Evolutionary conservation across 64 coral and sea anemone species (phyloP).

Genomic region (Pocillopora damicornis): DNA sequence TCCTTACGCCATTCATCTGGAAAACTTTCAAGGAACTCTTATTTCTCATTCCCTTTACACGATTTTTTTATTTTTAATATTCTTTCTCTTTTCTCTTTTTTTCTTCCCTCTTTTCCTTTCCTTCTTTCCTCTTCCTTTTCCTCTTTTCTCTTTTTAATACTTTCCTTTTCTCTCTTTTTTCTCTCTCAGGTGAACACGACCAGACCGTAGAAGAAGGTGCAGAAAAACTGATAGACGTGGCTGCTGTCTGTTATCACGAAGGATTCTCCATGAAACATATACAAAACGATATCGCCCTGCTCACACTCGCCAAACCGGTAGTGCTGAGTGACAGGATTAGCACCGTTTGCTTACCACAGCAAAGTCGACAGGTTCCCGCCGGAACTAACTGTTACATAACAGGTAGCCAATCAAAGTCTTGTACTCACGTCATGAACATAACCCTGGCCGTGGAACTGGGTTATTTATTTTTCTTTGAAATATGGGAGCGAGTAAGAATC

Average conservation of each 20-base stretch:
- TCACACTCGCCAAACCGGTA: slow-evolving; percentile 42
- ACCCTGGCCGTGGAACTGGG: no score
- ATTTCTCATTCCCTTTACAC: no score
- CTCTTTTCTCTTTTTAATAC: no score
- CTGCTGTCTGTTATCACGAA: slow-evolving; percentile 13
- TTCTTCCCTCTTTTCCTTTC: no score
- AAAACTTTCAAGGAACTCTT: no score
- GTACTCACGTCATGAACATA: no score
- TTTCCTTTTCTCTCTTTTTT: background rate
- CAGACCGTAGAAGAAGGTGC: slow-evolving; percentile 8
- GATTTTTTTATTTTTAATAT: no score
- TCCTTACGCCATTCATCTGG: no score
- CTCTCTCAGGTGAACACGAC: slow-evolving; percentile 29
- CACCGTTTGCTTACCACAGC: slow-evolving; percentile 52
- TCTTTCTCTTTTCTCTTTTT: no score
- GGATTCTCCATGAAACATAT: slow-evolving; percentile 31
- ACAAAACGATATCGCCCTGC: slow-evolving; percentile 53
- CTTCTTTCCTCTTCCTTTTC: no score
- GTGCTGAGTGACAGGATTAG: slow-evolving; percentile 31
- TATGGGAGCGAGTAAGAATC: no score
- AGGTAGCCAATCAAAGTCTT: slow-evolving; percentile 12
- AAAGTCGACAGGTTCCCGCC: slow-evolving; percentile 14
- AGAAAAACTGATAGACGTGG: slow-evolving; percentile 12
- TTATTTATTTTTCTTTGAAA: no score
- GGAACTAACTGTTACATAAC: slow-evolving; percentile 67